phyloP scores from a whole-genome alignment of 2,888 invertebrate species.

The Tanypteryx hageni region DNA sequence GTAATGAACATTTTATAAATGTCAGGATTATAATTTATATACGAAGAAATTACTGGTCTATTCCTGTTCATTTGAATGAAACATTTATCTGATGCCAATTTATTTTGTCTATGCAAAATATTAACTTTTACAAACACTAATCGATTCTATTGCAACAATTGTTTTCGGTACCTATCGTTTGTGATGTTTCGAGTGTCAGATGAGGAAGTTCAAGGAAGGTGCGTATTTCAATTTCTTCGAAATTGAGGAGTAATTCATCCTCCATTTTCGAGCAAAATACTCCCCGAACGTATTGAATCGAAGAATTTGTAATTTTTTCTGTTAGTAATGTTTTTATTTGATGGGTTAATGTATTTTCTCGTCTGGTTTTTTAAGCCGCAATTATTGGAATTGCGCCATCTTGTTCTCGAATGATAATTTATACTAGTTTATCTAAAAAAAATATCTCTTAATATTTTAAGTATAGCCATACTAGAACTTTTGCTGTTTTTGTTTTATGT shows the following conservation, averaged over 20 bases:
- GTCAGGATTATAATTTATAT: neutral
- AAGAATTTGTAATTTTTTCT: too few relatives aligned
- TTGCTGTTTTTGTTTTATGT: too few relatives aligned
- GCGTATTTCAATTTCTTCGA: neutral
- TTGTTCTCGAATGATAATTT: slow-evolving; percentile 8
- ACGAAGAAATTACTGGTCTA: too few relatives aligned
- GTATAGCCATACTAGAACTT: too few relatives aligned
- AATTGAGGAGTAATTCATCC: neutral
- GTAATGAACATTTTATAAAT: neutral
- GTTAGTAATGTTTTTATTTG: too few relatives aligned
- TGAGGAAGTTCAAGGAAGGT: neutral
- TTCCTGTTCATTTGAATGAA: too few relatives aligned
- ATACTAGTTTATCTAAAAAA: too few relatives aligned
- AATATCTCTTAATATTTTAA: too few relatives aligned
- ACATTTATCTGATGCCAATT: neutral
- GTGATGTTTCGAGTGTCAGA: slow-evolving; percentile 16
- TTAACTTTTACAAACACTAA: neutral
- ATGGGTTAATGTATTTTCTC: too few relatives aligned
- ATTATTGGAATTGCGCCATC: slow-evolving; percentile 38
- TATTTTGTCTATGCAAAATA: neutral
- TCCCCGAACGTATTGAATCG: too few relatives aligned
- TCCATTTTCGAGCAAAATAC: too few relatives aligned
- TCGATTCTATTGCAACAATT: slow-evolving; percentile 15
- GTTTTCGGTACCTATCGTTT: slow-evolving; percentile 13
- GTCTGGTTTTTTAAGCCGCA: neutral